phyloP scores from a whole-genome alignment of 2,113 vertebrate genomes.

The Chionis minor region DNA sequence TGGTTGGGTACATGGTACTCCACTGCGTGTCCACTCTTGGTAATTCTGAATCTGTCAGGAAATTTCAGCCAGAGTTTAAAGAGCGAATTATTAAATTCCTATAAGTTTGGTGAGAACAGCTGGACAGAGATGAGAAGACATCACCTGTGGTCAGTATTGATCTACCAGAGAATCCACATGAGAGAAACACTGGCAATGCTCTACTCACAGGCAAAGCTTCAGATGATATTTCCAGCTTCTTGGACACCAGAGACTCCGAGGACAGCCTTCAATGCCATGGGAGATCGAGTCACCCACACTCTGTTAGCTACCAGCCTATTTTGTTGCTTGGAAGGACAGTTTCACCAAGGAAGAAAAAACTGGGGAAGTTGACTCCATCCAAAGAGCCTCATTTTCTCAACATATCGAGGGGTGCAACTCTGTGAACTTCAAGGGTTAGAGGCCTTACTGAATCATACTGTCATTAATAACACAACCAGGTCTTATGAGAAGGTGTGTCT shows the following conservation, averaged over 20 bases:
- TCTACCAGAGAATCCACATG: background rate
- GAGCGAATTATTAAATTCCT: background rate
- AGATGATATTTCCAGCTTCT: background rate
- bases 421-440: background rate
- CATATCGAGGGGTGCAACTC: rapidly evolving
- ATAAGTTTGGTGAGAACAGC: background rate
- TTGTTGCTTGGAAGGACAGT: background rate
- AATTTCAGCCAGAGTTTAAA: background rate
- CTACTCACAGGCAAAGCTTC: background rate
- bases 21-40: background rate
- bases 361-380: background rate
- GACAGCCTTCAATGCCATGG: background rate
- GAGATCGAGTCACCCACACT: background rate
- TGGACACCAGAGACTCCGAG: background rate
- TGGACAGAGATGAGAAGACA: background rate
- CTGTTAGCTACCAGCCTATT: background rate
- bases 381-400: background rate
- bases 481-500: background rate
- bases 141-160: background rate
- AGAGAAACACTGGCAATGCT: background rate
- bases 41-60: background rate
- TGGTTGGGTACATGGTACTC: background rate
- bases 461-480: background rate
- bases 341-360: background rate
- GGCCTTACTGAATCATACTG: background rate